Evolutionary conservation across 2,797 vertebrate species (phyloP).

Genomic region (Gephyroberyx darwinii): DNA sequence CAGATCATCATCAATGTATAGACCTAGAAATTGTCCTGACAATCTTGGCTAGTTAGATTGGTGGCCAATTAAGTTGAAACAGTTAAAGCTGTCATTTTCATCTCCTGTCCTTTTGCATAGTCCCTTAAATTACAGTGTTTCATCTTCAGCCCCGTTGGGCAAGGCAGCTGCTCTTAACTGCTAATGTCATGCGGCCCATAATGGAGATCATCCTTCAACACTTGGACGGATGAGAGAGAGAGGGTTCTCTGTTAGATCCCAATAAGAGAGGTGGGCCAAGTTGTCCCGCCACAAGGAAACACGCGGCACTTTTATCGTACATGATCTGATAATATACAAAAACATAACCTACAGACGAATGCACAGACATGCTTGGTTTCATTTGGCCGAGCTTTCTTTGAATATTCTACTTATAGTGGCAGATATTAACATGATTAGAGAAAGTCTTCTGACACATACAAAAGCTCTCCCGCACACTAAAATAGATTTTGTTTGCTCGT

Average conservation of each 20-base stretch:
- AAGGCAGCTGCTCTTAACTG: no score
- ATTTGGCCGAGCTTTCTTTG: background rate
- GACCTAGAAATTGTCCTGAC: no score
- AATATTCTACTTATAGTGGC: background rate
- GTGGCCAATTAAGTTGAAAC: no score
- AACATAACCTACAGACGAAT: background rate
- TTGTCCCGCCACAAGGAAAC: background rate
- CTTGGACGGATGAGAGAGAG: background rate
- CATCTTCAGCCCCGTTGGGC: background rate
- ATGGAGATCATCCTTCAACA: background rate
- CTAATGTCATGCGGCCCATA: background rate
- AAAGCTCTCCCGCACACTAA: conserved; percentile 14
- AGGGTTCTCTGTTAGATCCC: background rate
- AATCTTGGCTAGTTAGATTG: no score
- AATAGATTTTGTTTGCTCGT: conserved; percentile 43
- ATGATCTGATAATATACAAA: background rate
- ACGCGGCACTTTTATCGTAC: background rate
- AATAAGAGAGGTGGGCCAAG: background rate
- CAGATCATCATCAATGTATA: no score
- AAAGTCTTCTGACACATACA: conserved; percentile 3
- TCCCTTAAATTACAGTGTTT: background rate
- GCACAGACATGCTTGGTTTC: background rate
- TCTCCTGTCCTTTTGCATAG: background rate
- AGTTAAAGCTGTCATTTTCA: background rate
- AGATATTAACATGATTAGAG: background rate